Evolutionary conservation across 2,113 vertebrate species (phyloP), one percentile per base, ranked within the genome.

Genomic region (Electrona antarctica): DNA sequence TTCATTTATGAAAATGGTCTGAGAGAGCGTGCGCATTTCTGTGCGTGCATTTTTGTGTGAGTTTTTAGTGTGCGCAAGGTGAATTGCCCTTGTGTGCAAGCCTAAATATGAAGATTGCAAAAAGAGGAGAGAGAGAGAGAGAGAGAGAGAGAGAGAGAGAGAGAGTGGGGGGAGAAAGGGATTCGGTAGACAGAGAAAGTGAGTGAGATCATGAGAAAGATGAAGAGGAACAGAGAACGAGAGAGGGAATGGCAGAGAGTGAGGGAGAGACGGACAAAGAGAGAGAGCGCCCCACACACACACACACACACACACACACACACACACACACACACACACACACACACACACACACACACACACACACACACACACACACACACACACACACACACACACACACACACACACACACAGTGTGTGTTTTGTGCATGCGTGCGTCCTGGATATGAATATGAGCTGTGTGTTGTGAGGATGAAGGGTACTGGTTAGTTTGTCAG

Each of bases 1-100:
- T 85, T 90, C 84, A 91, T 90, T 92, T 87, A 88, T 85, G 85
- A 84, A 91, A 91, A 88, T 80, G 74, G 81, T 74, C 82, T 79
- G 64, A 79, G 63, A 84, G 69, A 63, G 67, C 46, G 60, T 62
- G 60, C 5, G 2, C 33, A 41, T 41, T 41, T 67, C 76, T 69
- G 58, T 77, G 70, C 61, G 8, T 64, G 48, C 62, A 7, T 67
- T 6, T 50, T 50, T 41, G 33, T 41, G 3, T 41, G 33, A 4
- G 33, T 41, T 3, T 3, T 41, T 1, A 41, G 33, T 41, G 33
- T 41, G 33, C 33, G 33, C 33, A 41, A 41, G 33, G 33, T 41
- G 33, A 41, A 41, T 41, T 41, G 33, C 33, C 33, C 33, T 41
- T 9, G 64, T 76, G 74, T 48, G 41, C 6, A 57, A 47, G 57